Base-by-base conservation (phyloP, 1,140 invertebrate species). In the Heliconius melpomene region DNA sequence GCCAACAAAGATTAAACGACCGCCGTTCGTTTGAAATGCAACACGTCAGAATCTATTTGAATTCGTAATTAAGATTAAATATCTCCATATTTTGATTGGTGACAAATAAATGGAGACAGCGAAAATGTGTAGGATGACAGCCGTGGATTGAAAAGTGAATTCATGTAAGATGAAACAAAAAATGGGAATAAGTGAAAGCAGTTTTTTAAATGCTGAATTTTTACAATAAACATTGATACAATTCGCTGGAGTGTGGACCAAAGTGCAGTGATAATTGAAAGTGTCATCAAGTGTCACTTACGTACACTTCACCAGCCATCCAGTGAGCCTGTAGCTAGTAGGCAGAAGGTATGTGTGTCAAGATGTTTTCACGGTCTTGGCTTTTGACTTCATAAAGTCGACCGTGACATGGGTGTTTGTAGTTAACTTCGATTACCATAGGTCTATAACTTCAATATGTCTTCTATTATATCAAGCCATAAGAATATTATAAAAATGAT, bases 181-280 rank as follows among this genome's bases (percentile, higher is more conserved):
- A 81, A 79, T 87, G 84, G 88, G 88, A 89, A 89, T 78, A 82
- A 89, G 92, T 91, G 93, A 94, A 93, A 93, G 91, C 92, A 82
- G 84, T 71, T 78, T 86, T 87, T 87, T 89, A 89, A 87, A 87
- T 83, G 86, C 80, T 90, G 89, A 87, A 93, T 66, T 82, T 88
- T 83, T 84, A 87, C 88, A 89, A 87, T 90, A 77, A 89, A 90
- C 83, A 87, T 84, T 86, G 85, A 87, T 88, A 80, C 32, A 84
- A 80, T 78, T 86, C 60, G 36, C 83, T 88, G 89, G 85, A 88
- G 90, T 80, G 86, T 29, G 54, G 29, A 80, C 74, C 82, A 83
- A 84, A 84, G 82, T 91, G 88, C 90, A 91, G 87, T 87, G 91
- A 87, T 94, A 93, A 93, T 94, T 92, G 90, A 91, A 91, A 92